Base-by-base conservation (phyloP, 2,113 vertebrate species). In the Glareola pratincola region DNA sequence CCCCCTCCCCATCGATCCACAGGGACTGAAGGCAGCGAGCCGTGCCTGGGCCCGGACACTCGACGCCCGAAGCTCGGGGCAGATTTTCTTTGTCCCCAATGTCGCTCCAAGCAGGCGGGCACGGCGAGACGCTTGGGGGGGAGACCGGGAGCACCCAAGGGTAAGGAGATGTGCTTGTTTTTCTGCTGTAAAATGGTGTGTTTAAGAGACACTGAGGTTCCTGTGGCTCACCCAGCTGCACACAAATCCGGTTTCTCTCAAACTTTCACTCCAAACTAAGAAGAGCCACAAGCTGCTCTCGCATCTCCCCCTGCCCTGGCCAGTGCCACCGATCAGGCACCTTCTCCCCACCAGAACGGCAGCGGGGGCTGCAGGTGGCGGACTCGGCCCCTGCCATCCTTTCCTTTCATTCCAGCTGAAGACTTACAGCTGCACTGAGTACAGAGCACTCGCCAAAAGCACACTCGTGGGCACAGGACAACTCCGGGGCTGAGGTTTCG, bases 321-420 rank as follows among this genome's bases (percentile, higher is more conserved):
- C 39, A 12, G 11, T 14, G 45, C 57, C 3, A 4, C 69, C 0
- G 0, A 16, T 6, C 24, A 11, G 37, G 15, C 37, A 75, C 3
- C 0, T 26, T 41, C 13, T 71, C 34, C 39, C 27, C 68, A 20
- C 2, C 39, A 17, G 4, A 60, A 56, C 0, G 4, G 67, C 26
- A 41, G 14, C 2, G 0, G 27, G 22, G 32, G 47, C 62, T 47
- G 66, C 53, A 45, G 37, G 18, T 19, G 57, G 21, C 1, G 2
- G 83, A 17, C n/a, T 4, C 1, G 3, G 30, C 34, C 71, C 17
- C 37, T 30, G 48, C 43, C 29, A 16, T 8, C 37, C 66, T 17
- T 10, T 64, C 27, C n/a, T 80, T 62, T 57, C 41, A 16, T 54
- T 62, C 51, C 39, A 53, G 5, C 30, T 23, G 34, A 23, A 39